These are phyloP conservation scores for Acanthochromis polyacanthus DNA, from an alignment of 2,113 vertebrate species.

Conservation along the genomic window DNA sequence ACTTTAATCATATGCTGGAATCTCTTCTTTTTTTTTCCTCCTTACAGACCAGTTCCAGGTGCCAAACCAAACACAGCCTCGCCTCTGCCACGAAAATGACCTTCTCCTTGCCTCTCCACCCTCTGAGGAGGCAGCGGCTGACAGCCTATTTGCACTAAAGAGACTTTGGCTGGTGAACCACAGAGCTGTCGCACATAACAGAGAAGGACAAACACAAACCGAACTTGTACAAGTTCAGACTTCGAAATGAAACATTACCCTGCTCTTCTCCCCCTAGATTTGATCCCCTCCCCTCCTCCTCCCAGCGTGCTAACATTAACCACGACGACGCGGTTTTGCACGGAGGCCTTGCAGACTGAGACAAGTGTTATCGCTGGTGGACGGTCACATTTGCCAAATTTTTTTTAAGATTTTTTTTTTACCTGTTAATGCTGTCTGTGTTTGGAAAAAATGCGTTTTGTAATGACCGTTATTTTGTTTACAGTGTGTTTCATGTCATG, in stretches of 20 bases:
- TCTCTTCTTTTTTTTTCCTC: constrained; percentile 2
- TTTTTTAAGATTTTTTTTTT: constrained; percentile 48
- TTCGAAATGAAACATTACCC: constrained; percentile 27
- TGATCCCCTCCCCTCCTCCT: neutral
- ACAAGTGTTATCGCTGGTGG: constrained; percentile 57
- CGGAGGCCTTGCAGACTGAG: constrained; percentile 81
- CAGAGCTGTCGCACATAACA: constrained; percentile 50
- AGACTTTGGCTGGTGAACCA: constrained; percentile 67
- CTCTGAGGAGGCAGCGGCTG: constrained; percentile 46
- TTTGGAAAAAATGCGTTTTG: constrained; percentile 52
- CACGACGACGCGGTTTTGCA: constrained; percentile 78
- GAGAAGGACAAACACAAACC: constrained; percentile 16
- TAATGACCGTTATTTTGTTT: constrained; percentile 63
- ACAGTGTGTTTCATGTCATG: constrained; percentile 54
- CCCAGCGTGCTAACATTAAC: constrained; percentile 30
- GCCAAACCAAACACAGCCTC: constrained; percentile 84
- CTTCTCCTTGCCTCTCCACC: constrained; percentile 24
- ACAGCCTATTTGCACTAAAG: constrained; percentile 86
- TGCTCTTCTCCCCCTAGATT: neutral
- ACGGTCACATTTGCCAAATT: constrained; percentile 77
- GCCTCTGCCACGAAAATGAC: constrained; percentile 85
- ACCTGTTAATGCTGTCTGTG: constrained; percentile 58
- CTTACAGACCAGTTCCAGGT: constrained; percentile 82
- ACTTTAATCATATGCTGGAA: constrained; percentile 4
- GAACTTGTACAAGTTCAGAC: constrained; percentile 27